phyloP scores from a whole-genome alignment of 2,797 vertebrate genomes.

The Sebastes vulpes region DNA sequence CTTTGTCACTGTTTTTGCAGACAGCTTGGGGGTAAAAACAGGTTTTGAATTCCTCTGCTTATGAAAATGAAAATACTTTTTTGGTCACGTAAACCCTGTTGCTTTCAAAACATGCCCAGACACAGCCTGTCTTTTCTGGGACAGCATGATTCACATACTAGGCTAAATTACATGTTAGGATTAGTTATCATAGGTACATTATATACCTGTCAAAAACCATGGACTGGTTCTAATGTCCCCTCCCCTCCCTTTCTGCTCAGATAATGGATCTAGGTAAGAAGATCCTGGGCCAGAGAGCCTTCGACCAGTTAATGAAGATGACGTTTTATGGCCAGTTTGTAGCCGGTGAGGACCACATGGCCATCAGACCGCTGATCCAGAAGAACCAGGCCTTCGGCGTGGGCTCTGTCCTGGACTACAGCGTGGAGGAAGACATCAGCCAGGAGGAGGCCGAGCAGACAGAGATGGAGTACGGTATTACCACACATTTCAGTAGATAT shows the following conservation, averaged over 20 bases:
- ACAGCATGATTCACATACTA: background rate
- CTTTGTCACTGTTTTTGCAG: background rate
- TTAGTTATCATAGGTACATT: background rate
- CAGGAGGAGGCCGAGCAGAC: constrained; percentile 76
- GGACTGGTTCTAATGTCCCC: background rate
- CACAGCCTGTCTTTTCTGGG: background rate
- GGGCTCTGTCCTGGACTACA: constrained; percentile 92
- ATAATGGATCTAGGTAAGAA: constrained; percentile 86
- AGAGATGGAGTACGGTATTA: constrained; percentile 82
- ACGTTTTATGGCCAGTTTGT: constrained; percentile 97
- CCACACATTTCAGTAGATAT: background rate
- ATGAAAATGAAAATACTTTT: background rate
- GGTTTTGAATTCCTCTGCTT: background rate
- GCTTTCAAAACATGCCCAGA: background rate
- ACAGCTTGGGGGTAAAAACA: background rate
- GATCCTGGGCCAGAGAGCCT: constrained; percentile 87
- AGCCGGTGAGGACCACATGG: constrained; percentile 91
- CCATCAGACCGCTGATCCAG: constrained; percentile 89
- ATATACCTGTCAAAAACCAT: background rate
- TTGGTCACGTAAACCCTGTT: background rate
- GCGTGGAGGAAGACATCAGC: constrained; percentile 91
- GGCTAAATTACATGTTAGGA: background rate
- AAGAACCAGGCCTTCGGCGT: constrained; percentile 90
- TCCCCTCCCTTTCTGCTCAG: constrained; percentile 66
- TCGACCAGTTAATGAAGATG: constrained; percentile 92